A percentile compares a stretch with the other conserved stretches of the same genome.
phyloP scores from a whole-genome alignment of 2,888 invertebrate genomes.

The Alloscopus bannaensis region DNA sequence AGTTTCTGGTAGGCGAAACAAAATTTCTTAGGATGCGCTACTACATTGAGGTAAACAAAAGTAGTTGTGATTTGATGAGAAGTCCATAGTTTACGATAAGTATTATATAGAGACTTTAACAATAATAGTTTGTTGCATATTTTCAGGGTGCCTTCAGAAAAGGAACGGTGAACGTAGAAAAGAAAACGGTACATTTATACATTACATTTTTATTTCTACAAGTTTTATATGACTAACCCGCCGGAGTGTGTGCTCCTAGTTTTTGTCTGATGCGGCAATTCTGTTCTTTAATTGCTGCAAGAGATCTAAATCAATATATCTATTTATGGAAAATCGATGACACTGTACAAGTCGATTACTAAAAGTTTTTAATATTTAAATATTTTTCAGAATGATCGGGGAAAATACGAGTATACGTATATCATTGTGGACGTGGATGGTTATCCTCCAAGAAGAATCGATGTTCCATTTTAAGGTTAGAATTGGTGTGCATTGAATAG shows the following conservation, averaged over 20 bases:
- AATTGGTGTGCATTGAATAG: too few relatives aligned
- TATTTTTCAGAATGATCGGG: slow-evolving; percentile 83
- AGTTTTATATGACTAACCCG: too few relatives aligned
- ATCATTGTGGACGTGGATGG: slow-evolving; percentile 89
- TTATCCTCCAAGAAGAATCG: slow-evolving; percentile 83
- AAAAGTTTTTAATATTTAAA: neutral
- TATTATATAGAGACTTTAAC: too few relatives aligned
- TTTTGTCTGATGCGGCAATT: too few relatives aligned
- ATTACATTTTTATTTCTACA: neutral
- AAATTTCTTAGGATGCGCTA: slow-evolving; percentile 92
- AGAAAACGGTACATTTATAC: slow-evolving; percentile 76
- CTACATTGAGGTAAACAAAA: slow-evolving; percentile 84
- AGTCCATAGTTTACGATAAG: too few relatives aligned
- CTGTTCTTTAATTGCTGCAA: too few relatives aligned
- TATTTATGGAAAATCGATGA: too few relatives aligned
- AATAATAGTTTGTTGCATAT: too few relatives aligned
- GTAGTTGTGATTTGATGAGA: too few relatives aligned
- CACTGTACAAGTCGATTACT: neutral
- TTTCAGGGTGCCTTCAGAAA: slow-evolving; percentile 82
- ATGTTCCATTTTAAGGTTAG: slow-evolving; percentile 74
- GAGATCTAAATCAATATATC: too few relatives aligned
- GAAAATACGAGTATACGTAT: slow-evolving; percentile 88
- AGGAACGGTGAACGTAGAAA: slow-evolving; percentile 91
- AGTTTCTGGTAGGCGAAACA: slow-evolving; percentile 85
- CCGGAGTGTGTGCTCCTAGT: too few relatives aligned